Evolutionary conservation across 2,797 vertebrate species (phyloP), one percentile per base, ranked within the genome.

Genomic region (Lophotriccus pileatus): DNA sequence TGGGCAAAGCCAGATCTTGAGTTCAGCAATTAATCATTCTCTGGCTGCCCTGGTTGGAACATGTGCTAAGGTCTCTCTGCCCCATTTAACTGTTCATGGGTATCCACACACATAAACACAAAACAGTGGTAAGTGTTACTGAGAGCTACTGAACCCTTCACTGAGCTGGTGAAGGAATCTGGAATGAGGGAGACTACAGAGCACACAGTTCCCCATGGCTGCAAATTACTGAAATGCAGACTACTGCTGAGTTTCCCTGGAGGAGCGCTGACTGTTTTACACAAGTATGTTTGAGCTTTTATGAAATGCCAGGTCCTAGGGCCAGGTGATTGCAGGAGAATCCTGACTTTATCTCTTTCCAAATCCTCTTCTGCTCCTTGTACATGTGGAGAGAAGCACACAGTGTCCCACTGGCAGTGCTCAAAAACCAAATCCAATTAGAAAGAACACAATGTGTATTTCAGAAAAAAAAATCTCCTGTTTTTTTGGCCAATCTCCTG

Each of bases 221-320:
- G 59, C 46, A 67, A 56, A 63, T 56, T 74, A 63, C 55, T 63
- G 53, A 91, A 88, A 50, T 44, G 27, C 41, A 90, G 46, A 60
- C 64, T 83, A 58, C 27, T 60, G n/a, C 68, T 67, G 27, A 63
- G 34, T 79, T 88, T 76, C 8, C 85, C 67, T 30, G 43, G 60
- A 68, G 83, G 77, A 94, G 32, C 27, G 32, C 62, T 89, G 80
- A 78, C 77, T 76, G 67, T 67, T 94, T 76, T 67, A 70, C 22
- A 87, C 52, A 95, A 91, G 37, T 82, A 87, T 58, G n/a, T 79
- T 73, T 39, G 30, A 88, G 53, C 72, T 90, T 93, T 90, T 50
- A 87, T 93, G 79, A 96, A 95, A 93, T 47, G 63, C 89, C 80
- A 91, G 46, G 47, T 91, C 64, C 74, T 64, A 58, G 64, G 93